These are phyloP conservation scores for Mesaphorura yosii DNA, from an alignment of 1,140 invertebrate genomes.

Conservation along the genomic window DNA sequence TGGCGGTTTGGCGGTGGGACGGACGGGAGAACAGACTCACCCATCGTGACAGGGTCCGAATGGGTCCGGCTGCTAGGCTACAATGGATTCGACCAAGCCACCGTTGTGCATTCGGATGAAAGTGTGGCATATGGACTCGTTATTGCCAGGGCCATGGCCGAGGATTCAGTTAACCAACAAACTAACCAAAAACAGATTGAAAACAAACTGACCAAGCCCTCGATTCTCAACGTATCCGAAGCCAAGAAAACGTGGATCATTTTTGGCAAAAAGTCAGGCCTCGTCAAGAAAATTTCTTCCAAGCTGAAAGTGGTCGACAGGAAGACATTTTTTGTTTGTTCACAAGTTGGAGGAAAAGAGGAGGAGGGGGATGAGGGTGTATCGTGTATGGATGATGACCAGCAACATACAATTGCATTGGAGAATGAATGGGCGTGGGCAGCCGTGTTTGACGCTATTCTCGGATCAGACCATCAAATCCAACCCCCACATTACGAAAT, in stretches of 20 bases:
- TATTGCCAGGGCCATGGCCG: not conserved
- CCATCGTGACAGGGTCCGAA: not conserved
- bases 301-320: not conserved
- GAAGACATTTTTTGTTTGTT: not conserved
- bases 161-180: too few relatives aligned
- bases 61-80: not conserved
- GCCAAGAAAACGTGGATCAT: conserved; percentile 9
- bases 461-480: too few relatives aligned
- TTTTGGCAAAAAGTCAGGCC: not conserved
- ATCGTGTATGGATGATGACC: too few relatives aligned
- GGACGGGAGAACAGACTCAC: conserved; percentile 1
- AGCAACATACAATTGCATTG: too few relatives aligned
- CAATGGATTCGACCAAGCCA: not conserved
- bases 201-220: too few relatives aligned
- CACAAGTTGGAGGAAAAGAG: too few relatives aligned
- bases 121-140: not conserved
- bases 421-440: too few relatives aligned
- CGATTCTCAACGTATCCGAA: too few relatives aligned
- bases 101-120: not conserved
- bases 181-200: too few relatives aligned
- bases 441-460: too few relatives aligned
- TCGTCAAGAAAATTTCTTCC: not conserved
- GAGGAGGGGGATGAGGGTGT: too few relatives aligned
- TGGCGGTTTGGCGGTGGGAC: conserved; percentile 14
- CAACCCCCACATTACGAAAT: too few relatives aligned